Conservation (phyloP, 2,797 vertebrate species). For the Novumbra hubbsi region DNA sequence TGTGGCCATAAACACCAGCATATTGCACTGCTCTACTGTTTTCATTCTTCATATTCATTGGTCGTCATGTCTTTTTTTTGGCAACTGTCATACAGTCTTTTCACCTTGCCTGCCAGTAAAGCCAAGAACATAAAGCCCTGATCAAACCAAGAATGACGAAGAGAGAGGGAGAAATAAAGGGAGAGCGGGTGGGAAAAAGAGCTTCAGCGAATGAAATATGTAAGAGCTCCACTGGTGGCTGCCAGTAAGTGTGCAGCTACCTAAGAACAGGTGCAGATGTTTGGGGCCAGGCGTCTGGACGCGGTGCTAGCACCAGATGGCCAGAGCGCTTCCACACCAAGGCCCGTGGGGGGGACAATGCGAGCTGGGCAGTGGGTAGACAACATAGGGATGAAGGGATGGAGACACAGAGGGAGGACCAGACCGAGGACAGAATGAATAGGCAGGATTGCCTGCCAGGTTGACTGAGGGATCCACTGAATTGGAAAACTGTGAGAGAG, state of each 20-base stretch:
- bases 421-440: background rate
- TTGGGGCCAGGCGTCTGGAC: slow-evolving; percentile 6
- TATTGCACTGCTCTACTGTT: no score
- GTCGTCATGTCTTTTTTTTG: no score
- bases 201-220: no score
- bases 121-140: no score
- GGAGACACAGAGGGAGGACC: background rate
- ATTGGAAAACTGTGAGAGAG: background rate
- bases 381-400: background rate
- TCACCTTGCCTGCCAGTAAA: no score
- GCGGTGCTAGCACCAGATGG: slow-evolving; percentile 13
- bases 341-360: background rate
- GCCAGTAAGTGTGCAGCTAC: background rate
- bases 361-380: slow-evolving; percentile 9
- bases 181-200: background rate
- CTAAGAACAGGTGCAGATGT: slow-evolving; percentile 14
- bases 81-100: no score
- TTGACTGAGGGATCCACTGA: background rate
- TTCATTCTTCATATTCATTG: no score
- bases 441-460: background rate
- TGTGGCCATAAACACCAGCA: no score
- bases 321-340: background rate
- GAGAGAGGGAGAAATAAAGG: background rate
- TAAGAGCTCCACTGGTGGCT: background rate
- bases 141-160: background rate